Evolutionary conservation across 2,113 vertebrate genomes (phyloP).

Genomic region (Syrmaticus mikado): DNA sequence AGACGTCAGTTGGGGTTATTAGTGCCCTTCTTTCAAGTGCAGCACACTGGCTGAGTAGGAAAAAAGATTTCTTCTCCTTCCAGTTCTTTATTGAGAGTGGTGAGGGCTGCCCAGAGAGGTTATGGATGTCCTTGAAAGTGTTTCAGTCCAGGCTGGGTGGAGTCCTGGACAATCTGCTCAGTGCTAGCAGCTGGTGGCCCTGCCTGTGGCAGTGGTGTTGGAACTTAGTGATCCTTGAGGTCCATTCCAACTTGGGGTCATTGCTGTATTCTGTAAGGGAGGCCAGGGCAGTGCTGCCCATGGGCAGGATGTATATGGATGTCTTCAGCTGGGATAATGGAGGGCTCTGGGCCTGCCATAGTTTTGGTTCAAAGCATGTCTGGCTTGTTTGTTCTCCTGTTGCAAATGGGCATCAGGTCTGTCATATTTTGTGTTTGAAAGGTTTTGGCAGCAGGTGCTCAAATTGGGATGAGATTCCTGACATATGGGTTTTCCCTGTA

Average conservation of each 20-base stretch:
- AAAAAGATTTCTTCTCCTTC: not conserved
- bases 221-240: no score
- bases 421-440: not conserved
- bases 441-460: not conserved
- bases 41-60: not conserved
- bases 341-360: accelerated
- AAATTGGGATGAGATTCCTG: not conserved
- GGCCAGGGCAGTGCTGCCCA: not conserved
- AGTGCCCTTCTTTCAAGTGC: not conserved
- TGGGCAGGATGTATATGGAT: not conserved
- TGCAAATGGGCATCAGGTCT: accelerated
- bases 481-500: accelerated
- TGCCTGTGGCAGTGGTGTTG: no score
- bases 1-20: not conserved
- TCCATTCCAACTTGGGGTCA: no score
- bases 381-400: not conserved
- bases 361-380: not conserved
- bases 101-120: no score
- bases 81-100: not conserved
- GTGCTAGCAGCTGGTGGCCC: no score
- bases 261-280: not conserved
- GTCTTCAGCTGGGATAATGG: not conserved
- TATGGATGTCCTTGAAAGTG: no score
- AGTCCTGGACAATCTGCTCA: no score
- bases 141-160: no score